Percentiles rank a stretch among this genome's conserved stretches.
These are phyloP conservation scores for Marisa cornuarietis DNA, from an alignment of 1,140 invertebrate genomes.

Conservation along the genomic window DNA sequence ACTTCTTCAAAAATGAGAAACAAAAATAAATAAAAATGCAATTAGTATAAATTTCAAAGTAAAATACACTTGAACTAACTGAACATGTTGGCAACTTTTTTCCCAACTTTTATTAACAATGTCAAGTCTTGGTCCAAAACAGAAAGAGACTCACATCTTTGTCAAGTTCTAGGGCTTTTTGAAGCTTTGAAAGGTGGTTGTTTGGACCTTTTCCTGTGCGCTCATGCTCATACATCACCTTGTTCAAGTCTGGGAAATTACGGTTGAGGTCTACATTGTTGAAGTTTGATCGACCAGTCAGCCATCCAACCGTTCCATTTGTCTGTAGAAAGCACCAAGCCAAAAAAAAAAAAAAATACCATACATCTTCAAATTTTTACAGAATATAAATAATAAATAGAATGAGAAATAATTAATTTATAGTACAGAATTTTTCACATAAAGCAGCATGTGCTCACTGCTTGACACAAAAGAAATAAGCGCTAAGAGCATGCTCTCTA, in stretches of 20 bases:
- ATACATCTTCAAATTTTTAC: too few relatives aligned
- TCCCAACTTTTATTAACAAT: not conserved
- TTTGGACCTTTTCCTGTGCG: constrained; percentile 33
- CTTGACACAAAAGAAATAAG: too few relatives aligned
- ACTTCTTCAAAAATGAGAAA: too few relatives aligned
- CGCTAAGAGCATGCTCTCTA: too few relatives aligned
- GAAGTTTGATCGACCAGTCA: constrained; percentile 85
- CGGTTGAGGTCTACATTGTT: constrained; percentile 90
- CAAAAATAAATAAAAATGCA: too few relatives aligned
- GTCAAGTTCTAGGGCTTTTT: constrained; percentile 31
- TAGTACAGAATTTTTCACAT: too few relatives aligned
- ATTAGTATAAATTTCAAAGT: too few relatives aligned
- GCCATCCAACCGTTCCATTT: constrained; percentile 76
- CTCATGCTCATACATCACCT: constrained; percentile 65
- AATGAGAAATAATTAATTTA: too few relatives aligned
- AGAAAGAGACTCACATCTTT: constrained; percentile 30
- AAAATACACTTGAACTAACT: too few relatives aligned
- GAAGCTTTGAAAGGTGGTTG: constrained; percentile 48
- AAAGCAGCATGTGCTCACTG: too few relatives aligned
- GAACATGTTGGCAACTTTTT: not conserved
- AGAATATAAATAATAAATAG: too few relatives aligned
- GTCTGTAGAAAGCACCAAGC: constrained; percentile 28
- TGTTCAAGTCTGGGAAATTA: constrained; percentile 95
- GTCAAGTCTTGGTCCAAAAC: not conserved
- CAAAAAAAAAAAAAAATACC: too few relatives aligned